These are phyloP conservation scores for Picus viridis DNA, from an alignment of 2,797 vertebrate genomes.

Conservation along the genomic window DNA sequence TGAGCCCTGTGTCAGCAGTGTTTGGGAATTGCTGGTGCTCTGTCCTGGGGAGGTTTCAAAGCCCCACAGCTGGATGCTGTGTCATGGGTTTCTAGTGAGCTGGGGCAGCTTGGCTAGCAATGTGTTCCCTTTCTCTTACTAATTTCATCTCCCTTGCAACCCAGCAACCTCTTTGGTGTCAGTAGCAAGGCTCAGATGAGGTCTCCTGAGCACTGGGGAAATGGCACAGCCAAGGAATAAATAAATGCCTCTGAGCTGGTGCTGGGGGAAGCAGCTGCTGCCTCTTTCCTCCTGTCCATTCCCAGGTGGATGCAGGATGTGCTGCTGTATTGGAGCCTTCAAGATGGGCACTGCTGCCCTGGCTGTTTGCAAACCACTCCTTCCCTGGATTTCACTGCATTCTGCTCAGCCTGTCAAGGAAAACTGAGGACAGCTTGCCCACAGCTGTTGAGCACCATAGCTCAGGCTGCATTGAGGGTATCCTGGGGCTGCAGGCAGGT, in stretches of 20 bases:
- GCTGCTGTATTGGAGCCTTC: not conserved
- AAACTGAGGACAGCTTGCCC: rapidly evolving
- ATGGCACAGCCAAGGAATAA: not conserved
- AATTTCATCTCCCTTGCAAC: not conserved
- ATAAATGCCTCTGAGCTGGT: not conserved
- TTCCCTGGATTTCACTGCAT: not conserved
- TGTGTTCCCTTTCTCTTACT: not conserved
- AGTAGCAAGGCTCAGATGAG: not conserved
- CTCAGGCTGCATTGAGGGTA: not conserved
- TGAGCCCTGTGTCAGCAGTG: rapidly evolving
- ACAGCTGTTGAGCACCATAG: rapidly evolving
- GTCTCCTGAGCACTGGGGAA: not conserved
- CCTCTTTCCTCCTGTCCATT: rapidly evolving
- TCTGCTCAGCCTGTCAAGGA: not conserved
- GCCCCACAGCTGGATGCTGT: not conserved
- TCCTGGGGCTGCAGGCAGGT: not conserved
- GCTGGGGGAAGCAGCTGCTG: not conserved
- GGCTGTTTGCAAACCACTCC: not conserved
- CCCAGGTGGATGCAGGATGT: not conserved
- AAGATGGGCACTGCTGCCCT: not conserved
- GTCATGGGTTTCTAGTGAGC: not conserved
- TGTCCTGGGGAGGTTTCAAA: not conserved
- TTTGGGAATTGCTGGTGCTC: not conserved
- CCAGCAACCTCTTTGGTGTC: not conserved
- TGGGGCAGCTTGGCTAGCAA: not conserved